Evolutionary conservation across 1,140 invertebrate genomes (phyloP), one percentile per base, ranked within the genome.

Genomic region (Ylistrum balloti): DNA sequence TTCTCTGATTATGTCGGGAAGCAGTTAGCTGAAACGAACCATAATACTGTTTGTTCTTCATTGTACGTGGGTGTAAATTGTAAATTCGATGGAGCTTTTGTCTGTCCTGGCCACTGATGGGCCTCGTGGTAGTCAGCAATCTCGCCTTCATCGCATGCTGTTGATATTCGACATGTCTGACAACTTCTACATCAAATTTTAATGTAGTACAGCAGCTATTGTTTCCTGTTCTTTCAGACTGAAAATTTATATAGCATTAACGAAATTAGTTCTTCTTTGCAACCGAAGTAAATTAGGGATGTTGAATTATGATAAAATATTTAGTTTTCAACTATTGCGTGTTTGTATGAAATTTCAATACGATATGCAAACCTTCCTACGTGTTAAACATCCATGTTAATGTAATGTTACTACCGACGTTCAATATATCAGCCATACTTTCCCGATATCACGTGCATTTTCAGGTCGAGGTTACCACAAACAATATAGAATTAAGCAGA

Each of bases 11-110:
- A 74, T 28, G 56, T 74, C 56, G 56, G 22, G 7, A 74, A n/a
- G 56, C 56, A 74, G 56, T 74, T 74, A 74, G 56, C n/a, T 74
- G 56, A 74, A 74, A 74, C 22, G 56, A n/a, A 74, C 56, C 56
- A 74, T 74, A 74, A 74, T 74, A n/a, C n/a, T 17, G 56, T 28
- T 74, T 74, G 56, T 28, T 74, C 56, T 74, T 11, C 56, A 1
- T 74, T n/a, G 5, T n/a, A 74, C n/a, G 56, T 74, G 56, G 56
- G 56, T 28, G 56, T 74, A 74, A 28, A 74, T 74, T 74, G 56
- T 74, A 74, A 74, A 74, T 74, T 74, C 56, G 56, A 74, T 74
- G 28, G 56, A 74, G 22, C n/a, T 11, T 11, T n/a, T 0, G 56
- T 74, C 56, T 74, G 56, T 74, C 56, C 56, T 5, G 13, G 22